A percentile compares a stretch with the other conserved stretches of the same genome.
Evolutionary conservation across 1,140 invertebrate species (phyloP).

Genomic region (Lycorma delicatula): DNA sequence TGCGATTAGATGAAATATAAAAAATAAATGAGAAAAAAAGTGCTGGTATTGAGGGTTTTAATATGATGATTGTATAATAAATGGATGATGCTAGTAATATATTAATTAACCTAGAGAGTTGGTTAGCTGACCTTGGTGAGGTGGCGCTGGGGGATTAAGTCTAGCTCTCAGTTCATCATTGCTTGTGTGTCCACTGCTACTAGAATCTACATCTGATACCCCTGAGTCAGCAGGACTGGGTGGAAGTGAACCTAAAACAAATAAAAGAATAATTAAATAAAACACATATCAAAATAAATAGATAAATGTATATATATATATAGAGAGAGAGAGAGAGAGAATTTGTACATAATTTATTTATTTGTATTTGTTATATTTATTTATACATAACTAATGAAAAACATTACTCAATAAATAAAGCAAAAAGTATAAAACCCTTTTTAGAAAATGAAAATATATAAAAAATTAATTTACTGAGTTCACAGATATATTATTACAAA

Average conservation of each 20-base stretch:
- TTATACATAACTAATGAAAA: too few relatives aligned
- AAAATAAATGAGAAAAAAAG: background rate
- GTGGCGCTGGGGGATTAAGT: conserved; percentile 46
- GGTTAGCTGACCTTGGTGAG: conserved; percentile 34
- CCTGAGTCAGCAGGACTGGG: conserved; percentile 95
- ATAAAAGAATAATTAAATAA: too few relatives aligned
- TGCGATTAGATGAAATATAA: background rate
- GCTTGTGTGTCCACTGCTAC: conserved; percentile 78
- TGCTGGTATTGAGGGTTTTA: background rate
- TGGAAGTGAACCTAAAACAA: conserved; percentile 68
- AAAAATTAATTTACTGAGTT: too few relatives aligned
- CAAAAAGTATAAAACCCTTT: too few relatives aligned
- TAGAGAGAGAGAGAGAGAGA: background rate
- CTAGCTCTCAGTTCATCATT: conserved; percentile 81
- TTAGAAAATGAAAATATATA: too few relatives aligned
- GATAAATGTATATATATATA: background rate
- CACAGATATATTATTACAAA: too few relatives aligned
- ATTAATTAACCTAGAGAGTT: too few relatives aligned
- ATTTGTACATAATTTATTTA: background rate
- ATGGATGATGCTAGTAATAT: background rate
- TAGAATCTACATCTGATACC: conserved; percentile 92
- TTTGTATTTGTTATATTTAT: too few relatives aligned
- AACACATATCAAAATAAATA: background rate
- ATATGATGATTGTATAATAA: background rate
- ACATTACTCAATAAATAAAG: too few relatives aligned